Conservation (phyloP, 2,888 invertebrate genomes). For the Aphodius granarius region DNA sequence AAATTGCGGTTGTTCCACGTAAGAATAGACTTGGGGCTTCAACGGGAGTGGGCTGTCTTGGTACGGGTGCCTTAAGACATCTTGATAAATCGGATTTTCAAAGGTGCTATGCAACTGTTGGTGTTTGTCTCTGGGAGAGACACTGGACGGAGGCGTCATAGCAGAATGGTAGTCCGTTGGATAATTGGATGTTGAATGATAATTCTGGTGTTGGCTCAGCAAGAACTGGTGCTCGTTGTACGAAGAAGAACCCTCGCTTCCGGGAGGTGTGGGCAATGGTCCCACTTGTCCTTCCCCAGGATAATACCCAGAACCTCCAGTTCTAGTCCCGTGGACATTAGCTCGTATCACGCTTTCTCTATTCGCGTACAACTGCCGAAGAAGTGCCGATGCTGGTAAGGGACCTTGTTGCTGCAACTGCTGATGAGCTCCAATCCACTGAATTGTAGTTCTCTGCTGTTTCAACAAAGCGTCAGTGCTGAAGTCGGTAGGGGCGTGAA, state of each 20-base stretch:
- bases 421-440: slow-evolving; percentile 89
- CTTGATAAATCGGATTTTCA: slow-evolving; percentile 54
- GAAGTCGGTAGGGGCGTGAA: slow-evolving; percentile 82
- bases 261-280: slow-evolving; percentile 87
- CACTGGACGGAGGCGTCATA: slow-evolving; percentile 97
- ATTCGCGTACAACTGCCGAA: slow-evolving; percentile 89
- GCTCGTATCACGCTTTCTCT: slow-evolving; percentile 94
- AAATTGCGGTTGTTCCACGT: slow-evolving; percentile 81
- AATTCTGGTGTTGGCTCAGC: slow-evolving; percentile 61
- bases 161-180: slow-evolving; percentile 80
- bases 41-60: slow-evolving; percentile 72
- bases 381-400: slow-evolving; percentile 85
- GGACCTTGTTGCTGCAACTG: slow-evolving; percentile 60
- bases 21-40: slow-evolving; percentile 87
- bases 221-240: slow-evolving; percentile 63
- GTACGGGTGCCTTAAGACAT: slow-evolving; percentile 65
- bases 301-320: slow-evolving; percentile 51
- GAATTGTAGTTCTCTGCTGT: slow-evolving; percentile 82
- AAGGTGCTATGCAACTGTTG: slow-evolving; percentile 60
- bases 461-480: slow-evolving; percentile 83
- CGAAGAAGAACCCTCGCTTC: slow-evolving; percentile 77
- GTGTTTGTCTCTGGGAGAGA: slow-evolving; percentile 87
- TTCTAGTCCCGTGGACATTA: slow-evolving; percentile 64
- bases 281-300: slow-evolving; percentile 65
- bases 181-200: slow-evolving; percentile 61